Evolutionary conservation across 2,113 vertebrate genomes (phyloP).

Genomic region (Apus apus): DNA sequence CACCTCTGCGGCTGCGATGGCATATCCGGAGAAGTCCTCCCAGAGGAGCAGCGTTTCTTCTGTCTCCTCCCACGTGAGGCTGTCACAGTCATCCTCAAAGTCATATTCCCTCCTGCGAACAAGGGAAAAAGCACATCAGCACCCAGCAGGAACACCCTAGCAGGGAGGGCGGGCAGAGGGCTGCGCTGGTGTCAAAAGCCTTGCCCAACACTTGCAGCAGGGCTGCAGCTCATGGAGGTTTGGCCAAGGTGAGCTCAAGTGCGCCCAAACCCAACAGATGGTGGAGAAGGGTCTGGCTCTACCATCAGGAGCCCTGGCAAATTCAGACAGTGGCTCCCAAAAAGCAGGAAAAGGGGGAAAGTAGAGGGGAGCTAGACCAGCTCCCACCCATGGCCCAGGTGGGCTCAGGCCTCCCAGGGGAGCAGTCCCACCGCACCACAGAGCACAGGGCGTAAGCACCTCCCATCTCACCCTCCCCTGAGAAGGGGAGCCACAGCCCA

Average conservation of each 20-base stretch:
- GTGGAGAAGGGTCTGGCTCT: not conserved
- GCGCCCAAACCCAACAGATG: not conserved
- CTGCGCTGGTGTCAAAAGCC: fast-evolving
- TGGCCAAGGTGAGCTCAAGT: not conserved
- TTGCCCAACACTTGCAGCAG: fast-evolving
- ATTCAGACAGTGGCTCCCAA: not conserved
- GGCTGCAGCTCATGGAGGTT: not conserved
- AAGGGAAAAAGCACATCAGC: constrained; percentile 7
- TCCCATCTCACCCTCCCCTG: not conserved
- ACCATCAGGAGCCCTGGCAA: not conserved
- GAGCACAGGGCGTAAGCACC: not conserved
- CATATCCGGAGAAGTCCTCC: constrained; percentile 96
- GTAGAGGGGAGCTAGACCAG: not conserved
- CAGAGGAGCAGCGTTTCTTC: constrained; percentile 95
- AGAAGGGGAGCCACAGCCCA: not conserved
- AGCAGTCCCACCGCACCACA: not conserved
- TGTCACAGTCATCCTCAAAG: constrained; percentile 98
- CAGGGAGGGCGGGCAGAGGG: no score
- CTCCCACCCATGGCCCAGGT: fast-evolving
- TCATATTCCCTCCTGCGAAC: constrained; percentile 89
- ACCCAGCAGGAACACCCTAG: not conserved
- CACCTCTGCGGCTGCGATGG: constrained; percentile 85
- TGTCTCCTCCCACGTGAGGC: constrained; percentile 96
- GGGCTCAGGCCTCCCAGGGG: not conserved
- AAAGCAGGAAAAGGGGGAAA: fast-evolving